Conservation (phyloP, 2,113 vertebrate species). For the Neolamprologus toae region DNA sequence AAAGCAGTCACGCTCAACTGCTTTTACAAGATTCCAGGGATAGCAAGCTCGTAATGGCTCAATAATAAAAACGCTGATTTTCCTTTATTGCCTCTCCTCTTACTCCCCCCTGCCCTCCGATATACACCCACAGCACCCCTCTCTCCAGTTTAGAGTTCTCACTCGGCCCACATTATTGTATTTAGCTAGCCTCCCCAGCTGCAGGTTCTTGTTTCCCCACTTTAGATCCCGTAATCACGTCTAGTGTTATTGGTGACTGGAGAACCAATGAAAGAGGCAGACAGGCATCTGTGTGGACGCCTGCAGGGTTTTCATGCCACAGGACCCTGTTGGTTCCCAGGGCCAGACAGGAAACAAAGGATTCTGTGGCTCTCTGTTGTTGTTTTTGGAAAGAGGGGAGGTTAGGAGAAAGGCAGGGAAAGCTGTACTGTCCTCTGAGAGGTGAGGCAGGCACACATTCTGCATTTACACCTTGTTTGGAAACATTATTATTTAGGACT, state of each 20-base stretch:
- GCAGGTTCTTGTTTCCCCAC: slow-evolving; percentile 37
- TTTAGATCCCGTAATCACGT: slow-evolving; percentile 16
- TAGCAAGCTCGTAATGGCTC: slow-evolving; percentile 22
- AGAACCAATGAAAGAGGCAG: slow-evolving; percentile 38
- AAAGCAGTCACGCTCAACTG: slow-evolving; percentile 10
- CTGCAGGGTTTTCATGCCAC: slow-evolving; percentile 6
- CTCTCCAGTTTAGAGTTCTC: slow-evolving; percentile 8
- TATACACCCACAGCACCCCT: slow-evolving; percentile 3
- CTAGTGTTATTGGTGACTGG: slow-evolving; percentile 34
- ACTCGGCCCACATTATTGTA: slow-evolving; percentile 26
- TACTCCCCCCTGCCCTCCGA: not conserved
- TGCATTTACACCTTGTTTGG: not conserved
- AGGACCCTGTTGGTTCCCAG: slow-evolving; percentile 22
- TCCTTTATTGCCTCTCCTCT: slow-evolving; percentile 28
- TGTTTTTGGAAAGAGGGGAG: slow-evolving; percentile 6
- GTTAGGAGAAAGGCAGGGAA: not conserved
- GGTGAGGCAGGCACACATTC: not conserved
- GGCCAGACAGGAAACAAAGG: slow-evolving; percentile 46
- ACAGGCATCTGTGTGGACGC: slow-evolving; percentile 37
- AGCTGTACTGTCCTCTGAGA: not conserved
- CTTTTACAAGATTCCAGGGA: slow-evolving; percentile 53
- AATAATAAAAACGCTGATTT: slow-evolving; percentile 41
- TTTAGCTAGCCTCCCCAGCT: slow-evolving; percentile 45
- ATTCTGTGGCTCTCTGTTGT: slow-evolving; percentile 23
- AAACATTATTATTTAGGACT: not conserved